Conservation (phyloP, 2,113 vertebrate species). For the Heliornis fulica region DNA sequence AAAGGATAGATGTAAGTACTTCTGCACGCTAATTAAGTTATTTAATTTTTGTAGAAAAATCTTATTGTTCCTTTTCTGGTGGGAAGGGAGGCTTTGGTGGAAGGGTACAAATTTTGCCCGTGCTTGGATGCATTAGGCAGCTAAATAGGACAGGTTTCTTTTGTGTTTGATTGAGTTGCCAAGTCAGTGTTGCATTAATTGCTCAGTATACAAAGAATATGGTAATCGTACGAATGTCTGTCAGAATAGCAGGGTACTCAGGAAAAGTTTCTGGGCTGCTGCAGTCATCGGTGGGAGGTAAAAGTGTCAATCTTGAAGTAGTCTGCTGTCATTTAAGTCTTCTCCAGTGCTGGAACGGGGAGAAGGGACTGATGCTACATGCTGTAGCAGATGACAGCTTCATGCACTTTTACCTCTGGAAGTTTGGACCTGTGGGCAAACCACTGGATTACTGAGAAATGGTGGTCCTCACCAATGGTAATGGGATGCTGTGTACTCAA, state of each 20-base stretch:
- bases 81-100: neutral
- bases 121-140: neutral
- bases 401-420: neutral
- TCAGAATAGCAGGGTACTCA: neutral
- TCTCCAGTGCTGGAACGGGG: neutral
- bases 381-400: neutral
- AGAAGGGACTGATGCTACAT: neutral
- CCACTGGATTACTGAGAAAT: neutral
- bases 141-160: neutral
- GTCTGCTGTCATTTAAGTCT: neutral
- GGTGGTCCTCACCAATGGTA: neutral
- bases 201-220: neutral
- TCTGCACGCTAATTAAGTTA: neutral
- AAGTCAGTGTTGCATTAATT: neutral
- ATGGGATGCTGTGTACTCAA: accelerated
- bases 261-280: neutral
- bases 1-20: neutral
- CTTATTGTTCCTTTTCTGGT: neutral
- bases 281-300: neutral
- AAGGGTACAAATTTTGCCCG: neutral
- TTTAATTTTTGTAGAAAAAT: neutral
- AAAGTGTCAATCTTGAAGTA: neutral
- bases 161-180: neutral
- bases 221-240: neutral
- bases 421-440: neutral